Base-by-base conservation (phyloP, 92 coral and sea anemone species). In the Porites cylindrica region DNA sequence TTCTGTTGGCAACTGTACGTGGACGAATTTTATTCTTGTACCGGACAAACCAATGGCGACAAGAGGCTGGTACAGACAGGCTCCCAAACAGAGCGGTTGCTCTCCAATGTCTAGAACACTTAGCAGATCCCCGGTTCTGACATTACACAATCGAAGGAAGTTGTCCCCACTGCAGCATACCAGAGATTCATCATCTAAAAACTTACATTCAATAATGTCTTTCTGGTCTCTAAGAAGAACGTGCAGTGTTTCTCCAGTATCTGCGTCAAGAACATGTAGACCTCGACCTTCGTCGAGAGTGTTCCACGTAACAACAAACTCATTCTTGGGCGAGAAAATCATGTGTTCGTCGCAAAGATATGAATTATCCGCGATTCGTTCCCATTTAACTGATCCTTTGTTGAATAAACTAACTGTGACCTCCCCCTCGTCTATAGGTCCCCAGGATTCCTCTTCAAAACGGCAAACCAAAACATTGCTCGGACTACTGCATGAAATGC, bases 191-290 rank as follows among this genome's bases (percentile, higher is more conserved):
- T 7, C 16, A 10, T 24, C 23, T 14, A 68, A 65, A 52, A 80
- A 80, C 29, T 80, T 80, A 8, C 84, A 80, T 26, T 67, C 85
- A 67, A 24, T 67, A 17, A 81, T 56, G 54, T 68, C 67, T 1
- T 53, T 1, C 2, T 24, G 26, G 53, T 13, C 24, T 68, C 53
- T 10, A 18, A 67, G 29, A 26, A 26, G 0, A 0, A 26, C 32
- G 20, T 8, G 43, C 0, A 7, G 1, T 17, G 85, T 67, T 17
- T 81, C 12, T 24, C 85, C 85, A 7, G 54, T 51, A 4, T 18
- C 29, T 17, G 76, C 29, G 4, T 54, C 58, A 14, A 81, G 67
- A 1, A 81, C 51, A 8, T 81, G 85, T 0, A 81, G 6, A 0
- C 85, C 66, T 16, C 26, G 9, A 1, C 85, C 85, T 1, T 13